A percentile compares a stretch with the other conserved stretches of the same genome.
Conservation (phyloP, 2,113 vertebrate genomes). For the Zingel zingel region DNA sequence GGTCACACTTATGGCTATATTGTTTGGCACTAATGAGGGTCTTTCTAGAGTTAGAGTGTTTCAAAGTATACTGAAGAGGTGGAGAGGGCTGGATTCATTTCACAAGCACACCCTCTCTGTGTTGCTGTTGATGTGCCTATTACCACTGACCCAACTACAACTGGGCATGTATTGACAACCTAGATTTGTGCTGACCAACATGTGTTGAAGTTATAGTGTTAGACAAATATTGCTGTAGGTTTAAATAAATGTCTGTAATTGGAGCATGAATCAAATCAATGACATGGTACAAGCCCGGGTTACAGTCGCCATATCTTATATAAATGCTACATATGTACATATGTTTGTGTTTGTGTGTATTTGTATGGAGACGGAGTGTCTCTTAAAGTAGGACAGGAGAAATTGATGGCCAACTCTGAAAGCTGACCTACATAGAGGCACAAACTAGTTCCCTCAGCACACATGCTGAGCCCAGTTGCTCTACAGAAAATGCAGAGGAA, state of each 20-base stretch:
- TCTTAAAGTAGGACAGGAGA: constrained; percentile 84
- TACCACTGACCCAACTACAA: constrained; percentile 25
- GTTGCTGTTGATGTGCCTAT: constrained; percentile 28
- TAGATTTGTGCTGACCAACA: background rate
- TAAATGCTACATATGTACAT: constrained; percentile 29
- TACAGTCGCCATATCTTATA: constrained; percentile 28
- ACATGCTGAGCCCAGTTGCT: constrained; percentile 73
- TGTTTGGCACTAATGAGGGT: constrained; percentile 74
- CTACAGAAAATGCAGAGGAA: constrained; percentile 69
- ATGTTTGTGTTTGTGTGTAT: constrained; percentile 46
- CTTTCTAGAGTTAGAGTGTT: constrained; percentile 54
- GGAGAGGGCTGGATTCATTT: constrained; percentile 47
- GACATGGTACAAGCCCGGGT: constrained; percentile 11
- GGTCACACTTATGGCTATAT: constrained; percentile 60
- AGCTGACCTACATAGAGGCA: constrained; percentile 87
- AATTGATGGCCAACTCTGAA: constrained; percentile 86
- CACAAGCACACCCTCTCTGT: constrained; percentile 19
- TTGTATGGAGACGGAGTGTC: constrained; percentile 54
- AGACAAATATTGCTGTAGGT: background rate
- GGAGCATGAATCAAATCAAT: constrained; percentile 44
- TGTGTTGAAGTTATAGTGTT: background rate
- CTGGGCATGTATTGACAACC: background rate
- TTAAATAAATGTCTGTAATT: constrained; percentile 17
- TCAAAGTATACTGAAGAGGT: constrained; percentile 51
- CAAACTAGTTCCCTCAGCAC: constrained; percentile 80